phyloP scores from a whole-genome alignment of 2,888 invertebrate genomes.

The Drosophila fulvimacula region DNA sequence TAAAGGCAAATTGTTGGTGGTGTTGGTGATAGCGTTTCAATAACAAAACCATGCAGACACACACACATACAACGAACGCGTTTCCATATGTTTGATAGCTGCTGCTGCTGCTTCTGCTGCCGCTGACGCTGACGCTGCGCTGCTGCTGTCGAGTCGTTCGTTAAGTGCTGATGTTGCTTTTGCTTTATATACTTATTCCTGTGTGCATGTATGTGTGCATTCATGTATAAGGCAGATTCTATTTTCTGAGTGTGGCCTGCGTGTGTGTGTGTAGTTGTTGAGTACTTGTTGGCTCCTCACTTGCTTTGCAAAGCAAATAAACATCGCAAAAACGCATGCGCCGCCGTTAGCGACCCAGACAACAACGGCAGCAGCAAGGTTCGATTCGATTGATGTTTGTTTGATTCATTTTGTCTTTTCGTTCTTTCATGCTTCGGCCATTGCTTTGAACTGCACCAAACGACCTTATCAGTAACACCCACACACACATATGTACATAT shows the following conservation, averaged over 20 bases:
- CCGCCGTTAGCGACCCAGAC: slow-evolving; percentile 63
- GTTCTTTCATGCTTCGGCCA: slow-evolving; percentile 19
- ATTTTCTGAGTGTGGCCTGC: slow-evolving; percentile 19
- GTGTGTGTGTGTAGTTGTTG: slow-evolving; percentile 23
- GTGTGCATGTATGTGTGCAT: not conserved
- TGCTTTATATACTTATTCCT: slow-evolving; percentile 53
- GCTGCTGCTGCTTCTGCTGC: slow-evolving; percentile 45
- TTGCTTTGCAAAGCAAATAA: slow-evolving; percentile 62
- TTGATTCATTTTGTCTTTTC: slow-evolving; percentile 30
- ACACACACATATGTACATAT: slow-evolving; percentile 10
- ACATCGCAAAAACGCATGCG: slow-evolving; percentile 65
- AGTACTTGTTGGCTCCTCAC: slow-evolving; percentile 67
- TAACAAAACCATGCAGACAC: slow-evolving; percentile 67
- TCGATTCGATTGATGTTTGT: slow-evolving; percentile 54
- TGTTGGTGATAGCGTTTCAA: slow-evolving; percentile 65
- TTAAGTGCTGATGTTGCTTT: slow-evolving; percentile 59
- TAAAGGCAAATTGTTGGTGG: slow-evolving; percentile 47
- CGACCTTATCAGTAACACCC: slow-evolving; percentile 61
- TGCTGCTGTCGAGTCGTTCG: slow-evolving; percentile 46
- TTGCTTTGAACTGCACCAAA: slow-evolving; percentile 36
- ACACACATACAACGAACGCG: slow-evolving; percentile 55
- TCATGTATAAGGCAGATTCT: slow-evolving; percentile 29
- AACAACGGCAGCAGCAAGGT: slow-evolving; percentile 36
- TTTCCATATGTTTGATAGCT: slow-evolving; percentile 71
- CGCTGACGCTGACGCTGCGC: too few relatives aligned